Evolutionary conservation across 2,888 invertebrate genomes (phyloP), one percentile per base, ranked within the genome.

Genomic region (Xanthia togata): DNA sequence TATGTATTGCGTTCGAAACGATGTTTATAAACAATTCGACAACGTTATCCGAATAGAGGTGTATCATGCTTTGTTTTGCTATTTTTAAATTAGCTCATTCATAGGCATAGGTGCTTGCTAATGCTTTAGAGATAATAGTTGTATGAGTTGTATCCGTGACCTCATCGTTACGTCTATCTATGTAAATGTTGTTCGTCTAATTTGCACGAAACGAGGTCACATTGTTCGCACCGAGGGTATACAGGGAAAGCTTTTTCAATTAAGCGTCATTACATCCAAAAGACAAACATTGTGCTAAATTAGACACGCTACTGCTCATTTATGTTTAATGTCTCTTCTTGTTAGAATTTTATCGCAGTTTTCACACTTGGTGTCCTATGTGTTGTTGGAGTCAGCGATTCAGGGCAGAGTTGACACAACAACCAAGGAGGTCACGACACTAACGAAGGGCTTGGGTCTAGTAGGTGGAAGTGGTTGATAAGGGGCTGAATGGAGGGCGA

Each of bases 401-500:
- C 70, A 85, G 84, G 82, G 83, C 86, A 79, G 79, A 90, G 89
- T 90, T 91, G 93, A 92, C 91, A 90, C 85, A 92, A 91, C 91
- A 93, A 93, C 93, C 92, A 91, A 89, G 87, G 92, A 93, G 93
- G 93, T 94, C 93, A 92, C 91, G 92, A 91, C 90, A 91, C 90
- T 93, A 93, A 94, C 91, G 92, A 93, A 93, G 93, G 91, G 91
- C 91, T 93, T 90, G 90, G 93, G 92, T 92, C 92, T 93, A 93
- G 93, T 91, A 91, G 91, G 92, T 92, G 91, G 92, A 92, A 94
- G 93, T 93, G 92, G 92, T 93, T 93, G 94, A 93, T 94, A 94
- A 95, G 95, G 95, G 94, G 91, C 93, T 93, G 93, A 93, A 91
- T 92, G 91, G 92, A 93, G 94, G 94, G 93, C 93, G 94, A 93